Conservation (phyloP, 1,140 invertebrate species). For the Gonioctena quinquepunctata region DNA sequence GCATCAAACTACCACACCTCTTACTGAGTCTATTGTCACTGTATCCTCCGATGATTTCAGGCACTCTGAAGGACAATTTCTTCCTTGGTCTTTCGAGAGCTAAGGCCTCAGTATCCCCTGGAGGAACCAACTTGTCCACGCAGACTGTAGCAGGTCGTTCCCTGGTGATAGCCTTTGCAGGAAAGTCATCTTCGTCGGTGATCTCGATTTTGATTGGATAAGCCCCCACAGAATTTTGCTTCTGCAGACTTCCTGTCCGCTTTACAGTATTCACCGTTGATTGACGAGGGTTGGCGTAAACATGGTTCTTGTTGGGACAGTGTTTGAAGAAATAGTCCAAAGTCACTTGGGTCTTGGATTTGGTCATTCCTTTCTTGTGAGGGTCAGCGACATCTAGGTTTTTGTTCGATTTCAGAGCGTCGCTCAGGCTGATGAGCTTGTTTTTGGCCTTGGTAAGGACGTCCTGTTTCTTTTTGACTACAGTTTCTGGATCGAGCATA, state of each 20-base stretch:
- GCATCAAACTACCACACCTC: background rate
- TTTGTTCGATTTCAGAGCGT: constrained; percentile 40
- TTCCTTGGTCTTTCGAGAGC: constrained; percentile 72
- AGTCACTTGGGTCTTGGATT: constrained; percentile 48
- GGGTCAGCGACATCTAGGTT: constrained; percentile 26
- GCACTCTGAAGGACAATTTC: constrained; percentile 83
- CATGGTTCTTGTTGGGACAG: constrained; percentile 32
- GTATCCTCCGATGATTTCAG: constrained; percentile 62
- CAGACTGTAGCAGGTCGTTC: constrained; percentile 65
- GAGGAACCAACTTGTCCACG: constrained; percentile 52
- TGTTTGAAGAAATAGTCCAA: constrained; percentile 51
- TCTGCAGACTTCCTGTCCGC: constrained; percentile 34
- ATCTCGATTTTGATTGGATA: constrained; percentile 51
- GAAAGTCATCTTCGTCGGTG: constrained; percentile 39
- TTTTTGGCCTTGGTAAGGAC: constrained; percentile 49
- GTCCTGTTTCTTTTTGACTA: constrained; percentile 47
- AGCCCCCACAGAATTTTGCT: constrained; percentile 50
- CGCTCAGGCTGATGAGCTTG: constrained; percentile 47
- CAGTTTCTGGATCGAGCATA: constrained; percentile 42
- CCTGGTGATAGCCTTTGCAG: constrained; percentile 55
- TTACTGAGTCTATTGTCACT: background rate
- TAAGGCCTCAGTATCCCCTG: constrained; percentile 53
- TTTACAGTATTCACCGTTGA: background rate
- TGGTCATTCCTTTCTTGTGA: constrained; percentile 29
- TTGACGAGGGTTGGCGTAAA: constrained; percentile 19